These are phyloP conservation scores for Enteromius argenteus DNA, from an alignment of 2,797 vertebrate genomes.

Conservation along the genomic window DNA sequence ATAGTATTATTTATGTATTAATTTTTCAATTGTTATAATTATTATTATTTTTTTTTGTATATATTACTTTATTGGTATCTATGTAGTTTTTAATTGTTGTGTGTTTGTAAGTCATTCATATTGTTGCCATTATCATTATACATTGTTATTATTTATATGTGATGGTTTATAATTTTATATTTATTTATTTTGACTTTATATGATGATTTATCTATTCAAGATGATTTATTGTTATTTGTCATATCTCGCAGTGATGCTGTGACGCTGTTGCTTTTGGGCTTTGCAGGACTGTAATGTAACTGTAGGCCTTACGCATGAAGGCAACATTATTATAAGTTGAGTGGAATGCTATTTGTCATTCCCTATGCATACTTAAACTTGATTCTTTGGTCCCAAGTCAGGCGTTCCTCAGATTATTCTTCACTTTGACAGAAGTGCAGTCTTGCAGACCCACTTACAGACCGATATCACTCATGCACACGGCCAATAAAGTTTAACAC, in stretches of 20 bases:
- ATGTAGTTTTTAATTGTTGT: neutral
- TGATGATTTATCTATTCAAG: neutral
- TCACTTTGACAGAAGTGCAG: conserved; percentile 31
- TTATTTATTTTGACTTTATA: neutral
- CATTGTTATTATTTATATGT: neutral
- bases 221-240: neutral
- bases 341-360: conserved; percentile 69
- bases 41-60: neutral
- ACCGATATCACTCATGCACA: conserved; percentile 35
- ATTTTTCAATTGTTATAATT: neutral
- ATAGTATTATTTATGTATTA: neutral
- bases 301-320: neutral
- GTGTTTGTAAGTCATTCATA: neutral
- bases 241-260: neutral
- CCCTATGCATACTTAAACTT: conserved; percentile 69
- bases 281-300: neutral
- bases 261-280: neutral
- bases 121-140: neutral
- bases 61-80: neutral
- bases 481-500: conserved; percentile 51
- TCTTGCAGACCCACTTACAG: conserved; percentile 14
- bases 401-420: conserved; percentile 52
- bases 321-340: conserved; percentile 67
- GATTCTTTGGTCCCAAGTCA: conserved; percentile 64
- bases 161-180: too few relatives aligned